Percentiles rank a stretch among this genome's conserved stretches.
These are phyloP conservation scores for Diadumene lineata DNA, from an alignment of 92 coral and sea anemone genomes.

Conservation along the genomic window DNA sequence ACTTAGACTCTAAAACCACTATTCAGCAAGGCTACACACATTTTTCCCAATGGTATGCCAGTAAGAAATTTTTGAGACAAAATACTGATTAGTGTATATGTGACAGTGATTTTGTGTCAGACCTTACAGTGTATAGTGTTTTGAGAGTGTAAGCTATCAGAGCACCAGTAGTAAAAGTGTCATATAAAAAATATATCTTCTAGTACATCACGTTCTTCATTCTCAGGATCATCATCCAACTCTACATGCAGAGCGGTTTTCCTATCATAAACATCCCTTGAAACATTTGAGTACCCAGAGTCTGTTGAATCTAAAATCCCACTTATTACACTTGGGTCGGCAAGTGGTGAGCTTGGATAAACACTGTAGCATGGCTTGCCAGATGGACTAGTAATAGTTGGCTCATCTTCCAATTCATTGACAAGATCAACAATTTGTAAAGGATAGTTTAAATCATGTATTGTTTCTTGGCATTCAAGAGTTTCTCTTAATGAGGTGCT, in stretches of 20 bases:
- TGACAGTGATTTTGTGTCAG: too few species aligned
- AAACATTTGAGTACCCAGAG: constrained; percentile 79
- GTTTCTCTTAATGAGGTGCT: too few species aligned
- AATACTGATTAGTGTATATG: too few species aligned
- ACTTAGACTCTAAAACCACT: too few species aligned
- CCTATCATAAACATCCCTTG: constrained; percentile 14
- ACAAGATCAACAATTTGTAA: constrained; percentile 46
- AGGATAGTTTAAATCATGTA: constrained; percentile 25
- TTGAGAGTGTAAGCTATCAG: too few species aligned
- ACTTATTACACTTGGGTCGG: constrained; percentile 2
- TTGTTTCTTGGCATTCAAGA: background rate
- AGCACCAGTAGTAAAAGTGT: too few species aligned
- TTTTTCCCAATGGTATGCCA: too few species aligned
- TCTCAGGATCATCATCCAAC: constrained; percentile 18
- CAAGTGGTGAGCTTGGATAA: constrained; percentile 18
- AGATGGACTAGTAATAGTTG: background rate
- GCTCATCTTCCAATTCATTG: constrained; percentile 43
- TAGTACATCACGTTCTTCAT: constrained; percentile 29
- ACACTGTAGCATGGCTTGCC: constrained; percentile 3
- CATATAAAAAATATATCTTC: constrained; percentile 42
- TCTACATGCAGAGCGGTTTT: background rate
- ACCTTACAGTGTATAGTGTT: too few species aligned
- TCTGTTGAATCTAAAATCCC: constrained; percentile 69
- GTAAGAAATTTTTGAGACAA: too few species aligned
- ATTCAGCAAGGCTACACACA: too few species aligned